Conservation (phyloP, 2,888 invertebrate genomes). For the Tethea ocularis region DNA sequence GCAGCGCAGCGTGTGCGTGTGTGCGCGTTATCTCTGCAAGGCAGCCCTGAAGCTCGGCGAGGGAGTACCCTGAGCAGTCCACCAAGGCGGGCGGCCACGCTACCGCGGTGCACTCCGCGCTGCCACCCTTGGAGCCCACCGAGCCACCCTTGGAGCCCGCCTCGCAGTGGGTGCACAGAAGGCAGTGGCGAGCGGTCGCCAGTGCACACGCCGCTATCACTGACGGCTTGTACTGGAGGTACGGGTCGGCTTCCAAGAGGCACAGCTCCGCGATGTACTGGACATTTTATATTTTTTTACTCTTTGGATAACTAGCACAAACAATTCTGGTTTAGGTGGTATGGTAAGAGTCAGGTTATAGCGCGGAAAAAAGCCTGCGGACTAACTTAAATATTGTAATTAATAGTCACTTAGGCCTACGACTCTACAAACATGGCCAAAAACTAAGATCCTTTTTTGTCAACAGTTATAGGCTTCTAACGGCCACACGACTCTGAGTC, state of each 20-base stretch:
- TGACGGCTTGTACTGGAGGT: constrained; percentile 92
- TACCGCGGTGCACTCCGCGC: constrained; percentile 43
- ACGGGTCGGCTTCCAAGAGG: constrained; percentile 93
- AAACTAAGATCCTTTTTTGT: no score
- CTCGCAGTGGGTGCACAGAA: constrained; percentile 70
- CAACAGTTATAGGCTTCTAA: no score
- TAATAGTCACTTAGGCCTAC: no score
- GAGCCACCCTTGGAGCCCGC: constrained; percentile 15
- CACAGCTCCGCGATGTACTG: constrained; percentile 94
- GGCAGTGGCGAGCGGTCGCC: constrained; percentile 90
- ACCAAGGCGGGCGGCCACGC: constrained; percentile 88
- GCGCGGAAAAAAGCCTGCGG: no score
- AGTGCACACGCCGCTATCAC: constrained; percentile 91
- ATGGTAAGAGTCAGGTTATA: no score
- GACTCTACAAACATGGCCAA: no score
- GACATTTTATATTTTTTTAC: background rate
- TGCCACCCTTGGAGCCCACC: background rate
- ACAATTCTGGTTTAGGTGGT: no score
- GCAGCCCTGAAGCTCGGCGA: constrained; percentile 85
- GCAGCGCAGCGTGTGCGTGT: constrained; percentile 86
- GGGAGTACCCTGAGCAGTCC: constrained; percentile 86
- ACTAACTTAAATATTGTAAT: no score
- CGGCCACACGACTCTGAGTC: no score
- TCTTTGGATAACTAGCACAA: no score
- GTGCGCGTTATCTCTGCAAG: constrained; percentile 87